phyloP scores from a whole-genome alignment of 2,113 vertebrate species.

The Nanger granti region DNA sequence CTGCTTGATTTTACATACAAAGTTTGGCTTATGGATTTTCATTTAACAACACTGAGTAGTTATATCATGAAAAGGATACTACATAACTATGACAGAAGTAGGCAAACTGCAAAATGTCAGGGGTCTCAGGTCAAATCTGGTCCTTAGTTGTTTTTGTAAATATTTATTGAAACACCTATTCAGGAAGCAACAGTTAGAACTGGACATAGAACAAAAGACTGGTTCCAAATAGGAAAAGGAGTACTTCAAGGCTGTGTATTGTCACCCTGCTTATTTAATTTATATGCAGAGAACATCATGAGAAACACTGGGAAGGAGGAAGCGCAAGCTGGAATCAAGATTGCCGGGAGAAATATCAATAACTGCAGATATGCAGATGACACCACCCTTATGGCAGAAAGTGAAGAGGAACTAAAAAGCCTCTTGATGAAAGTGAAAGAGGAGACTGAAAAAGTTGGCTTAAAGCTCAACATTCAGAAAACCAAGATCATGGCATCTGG shows the following conservation, averaged over 20 bases:
- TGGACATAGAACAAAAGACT: not conserved
- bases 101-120: not conserved
- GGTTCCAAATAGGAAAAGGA: not conserved
- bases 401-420: not conserved
- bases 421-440: not conserved
- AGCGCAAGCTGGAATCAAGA: not conserved
- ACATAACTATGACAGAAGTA: not conserved
- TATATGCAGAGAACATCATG: not conserved
- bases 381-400: not conserved
- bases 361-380: not conserved
- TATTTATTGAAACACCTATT: not conserved
- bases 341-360: fast-evolving
- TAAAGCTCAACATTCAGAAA: not conserved
- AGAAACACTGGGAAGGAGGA: fast-evolving
- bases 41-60: not conserved
- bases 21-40: not conserved
- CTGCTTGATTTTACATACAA: not conserved
- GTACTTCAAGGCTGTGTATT: not conserved
- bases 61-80: not conserved
- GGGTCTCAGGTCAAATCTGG: not conserved
- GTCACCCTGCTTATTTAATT: not conserved
- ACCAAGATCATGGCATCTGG: not conserved
- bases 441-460: not conserved
- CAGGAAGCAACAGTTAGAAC: not conserved
- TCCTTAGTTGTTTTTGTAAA: not conserved